Percentiles rank a stretch among this genome's conserved stretches.
Evolutionary conservation across 1,140 invertebrate genomes (phyloP).

Genomic region (Aphelinus atriplicis): DNA sequence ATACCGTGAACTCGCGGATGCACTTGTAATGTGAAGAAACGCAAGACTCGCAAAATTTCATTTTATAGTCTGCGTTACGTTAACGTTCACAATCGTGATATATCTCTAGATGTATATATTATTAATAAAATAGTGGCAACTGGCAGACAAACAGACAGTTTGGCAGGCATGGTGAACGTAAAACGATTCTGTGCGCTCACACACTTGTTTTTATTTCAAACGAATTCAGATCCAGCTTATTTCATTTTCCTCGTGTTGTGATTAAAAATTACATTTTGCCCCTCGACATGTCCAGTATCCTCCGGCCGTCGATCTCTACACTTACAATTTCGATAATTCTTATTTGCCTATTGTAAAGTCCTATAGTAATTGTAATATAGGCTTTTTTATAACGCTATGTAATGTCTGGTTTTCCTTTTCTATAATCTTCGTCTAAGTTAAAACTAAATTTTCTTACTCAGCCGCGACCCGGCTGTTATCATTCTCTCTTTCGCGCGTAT

Average conservation of each 20-base stretch:
- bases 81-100: slow-evolving; percentile 16
- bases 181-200: slow-evolving; percentile 48
- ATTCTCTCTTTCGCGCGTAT: slow-evolving; percentile 30
- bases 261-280: slow-evolving; percentile 46
- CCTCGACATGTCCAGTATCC: slow-evolving; percentile 41
- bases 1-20: neutral
- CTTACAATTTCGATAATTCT: slow-evolving; percentile 39
- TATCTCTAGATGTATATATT: slow-evolving; percentile 32
- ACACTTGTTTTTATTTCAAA: slow-evolving; percentile 20
- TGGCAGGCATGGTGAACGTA: slow-evolving; percentile 63
- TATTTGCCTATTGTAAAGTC: slow-evolving; percentile 43
- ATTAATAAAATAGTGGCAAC: slow-evolving; percentile 54
- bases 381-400: slow-evolving; percentile 51
- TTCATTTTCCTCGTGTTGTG: slow-evolving; percentile 5
- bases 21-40: slow-evolving; percentile 7
- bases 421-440: slow-evolving; percentile 27
- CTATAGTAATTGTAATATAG: slow-evolving; percentile 51
- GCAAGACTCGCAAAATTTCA: neutral
- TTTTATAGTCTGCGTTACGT: neutral
- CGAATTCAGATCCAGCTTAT: slow-evolving; percentile 22
- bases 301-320: slow-evolving; percentile 27
- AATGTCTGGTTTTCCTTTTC: slow-evolving; percentile 46
- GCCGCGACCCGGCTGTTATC: neutral
- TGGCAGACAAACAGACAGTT: slow-evolving; percentile 63
- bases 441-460: slow-evolving; percentile 28